Conservation (phyloP, 2,113 vertebrate species). For the Serilophus lunatus region DNA sequence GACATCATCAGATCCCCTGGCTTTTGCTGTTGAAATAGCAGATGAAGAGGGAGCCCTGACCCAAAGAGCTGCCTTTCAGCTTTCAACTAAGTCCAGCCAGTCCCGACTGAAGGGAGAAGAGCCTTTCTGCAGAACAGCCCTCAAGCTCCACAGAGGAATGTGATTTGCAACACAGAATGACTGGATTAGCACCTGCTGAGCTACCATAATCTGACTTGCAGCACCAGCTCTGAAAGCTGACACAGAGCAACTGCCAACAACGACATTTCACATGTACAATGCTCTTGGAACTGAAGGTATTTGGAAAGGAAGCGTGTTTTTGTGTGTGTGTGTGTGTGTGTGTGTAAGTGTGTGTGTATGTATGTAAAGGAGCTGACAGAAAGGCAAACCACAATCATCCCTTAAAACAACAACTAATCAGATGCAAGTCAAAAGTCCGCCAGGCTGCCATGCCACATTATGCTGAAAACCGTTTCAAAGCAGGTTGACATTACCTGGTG, state of each 20-base stretch:
- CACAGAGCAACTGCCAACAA: accelerated
- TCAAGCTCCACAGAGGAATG: not conserved
- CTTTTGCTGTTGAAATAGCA: not conserved
- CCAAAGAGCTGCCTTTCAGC: not conserved
- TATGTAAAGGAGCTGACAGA: not conserved
- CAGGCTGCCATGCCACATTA: not conserved
- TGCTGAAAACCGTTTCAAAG: not conserved
- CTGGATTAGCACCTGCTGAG: not conserved
- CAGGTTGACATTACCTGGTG: not conserved
- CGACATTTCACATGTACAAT: accelerated
- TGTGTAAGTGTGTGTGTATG: not conserved
- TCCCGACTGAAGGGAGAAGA: not conserved
- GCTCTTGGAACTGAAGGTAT: not conserved
- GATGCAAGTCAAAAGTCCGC: not conserved
- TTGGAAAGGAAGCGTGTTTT: not conserved
- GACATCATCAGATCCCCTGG: not conserved
- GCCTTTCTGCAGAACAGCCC: not conserved
- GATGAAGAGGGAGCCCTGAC: not conserved
- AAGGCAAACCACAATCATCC: not conserved
- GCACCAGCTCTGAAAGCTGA: not conserved
- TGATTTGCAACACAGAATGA: not conserved
- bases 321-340: not conserved
- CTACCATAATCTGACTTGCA: not conserved
- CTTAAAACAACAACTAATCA: not conserved
- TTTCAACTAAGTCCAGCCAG: not conserved